These are phyloP conservation scores for Elanoides forficatus DNA, from an alignment of 2,113 vertebrate species.

Conservation along the genomic window DNA sequence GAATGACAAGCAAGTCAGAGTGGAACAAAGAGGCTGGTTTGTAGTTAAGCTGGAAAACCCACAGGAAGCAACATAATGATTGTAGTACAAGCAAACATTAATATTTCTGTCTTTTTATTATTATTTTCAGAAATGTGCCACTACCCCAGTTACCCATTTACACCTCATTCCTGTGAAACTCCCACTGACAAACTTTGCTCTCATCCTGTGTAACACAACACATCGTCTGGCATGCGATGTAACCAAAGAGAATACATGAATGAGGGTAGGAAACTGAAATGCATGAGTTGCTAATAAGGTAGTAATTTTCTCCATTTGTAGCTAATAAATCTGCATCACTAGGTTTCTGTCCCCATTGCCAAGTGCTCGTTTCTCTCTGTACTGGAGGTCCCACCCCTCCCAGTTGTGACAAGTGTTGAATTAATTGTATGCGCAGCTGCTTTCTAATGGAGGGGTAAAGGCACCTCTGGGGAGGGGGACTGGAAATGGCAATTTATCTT, in stretches of 20 bases:
- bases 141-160: not conserved
- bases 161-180: not conserved
- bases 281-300: not conserved
- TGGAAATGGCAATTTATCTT: not conserved
- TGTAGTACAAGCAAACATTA: not conserved
- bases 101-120: not conserved
- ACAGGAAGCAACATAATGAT: not conserved
- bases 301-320: not conserved
- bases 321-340: not conserved
- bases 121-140: not conserved
- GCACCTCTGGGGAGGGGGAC: not conserved
- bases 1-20: not conserved
- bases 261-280: not conserved
- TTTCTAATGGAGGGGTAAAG: not conserved
- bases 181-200: not conserved
- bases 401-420: not conserved
- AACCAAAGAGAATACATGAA: not conserved
- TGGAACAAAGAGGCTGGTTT: not conserved
- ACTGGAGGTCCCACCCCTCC: not conserved
- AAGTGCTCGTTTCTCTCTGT: not conserved
- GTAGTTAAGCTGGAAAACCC: not conserved
- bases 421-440: not conserved
- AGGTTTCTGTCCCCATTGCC: not conserved
- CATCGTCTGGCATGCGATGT: accelerated
- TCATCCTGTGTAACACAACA: not conserved